phyloP scores from a whole-genome alignment of 2,113 vertebrate species.

The Trogon melanurus region DNA sequence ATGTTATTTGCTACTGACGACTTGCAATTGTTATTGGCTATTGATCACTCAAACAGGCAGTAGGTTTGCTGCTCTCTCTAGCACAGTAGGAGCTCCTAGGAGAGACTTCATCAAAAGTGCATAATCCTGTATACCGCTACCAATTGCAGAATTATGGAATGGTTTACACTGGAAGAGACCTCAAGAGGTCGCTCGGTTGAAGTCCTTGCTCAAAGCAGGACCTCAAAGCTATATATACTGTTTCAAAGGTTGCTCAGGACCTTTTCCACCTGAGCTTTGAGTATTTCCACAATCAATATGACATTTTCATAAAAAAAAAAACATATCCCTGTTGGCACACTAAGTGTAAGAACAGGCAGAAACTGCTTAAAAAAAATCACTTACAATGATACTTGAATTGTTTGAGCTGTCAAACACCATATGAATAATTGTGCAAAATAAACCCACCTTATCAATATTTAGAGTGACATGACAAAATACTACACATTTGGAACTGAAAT shows the following conservation, averaged over 20 bases:
- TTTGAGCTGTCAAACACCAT: background rate
- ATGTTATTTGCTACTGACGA: too few species aligned
- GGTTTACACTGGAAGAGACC: background rate
- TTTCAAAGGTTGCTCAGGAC: background rate
- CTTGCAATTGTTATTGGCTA: too few species aligned
- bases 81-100: background rate
- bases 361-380: background rate
- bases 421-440: background rate
- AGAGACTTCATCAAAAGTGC: background rate
- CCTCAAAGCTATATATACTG: background rate
- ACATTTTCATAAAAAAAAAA: background rate
- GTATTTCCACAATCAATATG: background rate
- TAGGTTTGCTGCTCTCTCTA: background rate
- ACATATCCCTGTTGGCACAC: background rate
- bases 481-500: background rate
- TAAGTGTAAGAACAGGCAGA: background rate
- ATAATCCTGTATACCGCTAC: background rate
- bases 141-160: background rate
- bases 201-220: background rate
- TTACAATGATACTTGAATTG: background rate
- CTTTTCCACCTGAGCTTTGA: background rate
- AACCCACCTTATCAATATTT: background rate
- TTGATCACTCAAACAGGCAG: background rate
- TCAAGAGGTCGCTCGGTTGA: background rate
- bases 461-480: background rate